Base-by-base conservation (phyloP, 2,113 vertebrate genomes). In the Saguinus midas region DNA sequence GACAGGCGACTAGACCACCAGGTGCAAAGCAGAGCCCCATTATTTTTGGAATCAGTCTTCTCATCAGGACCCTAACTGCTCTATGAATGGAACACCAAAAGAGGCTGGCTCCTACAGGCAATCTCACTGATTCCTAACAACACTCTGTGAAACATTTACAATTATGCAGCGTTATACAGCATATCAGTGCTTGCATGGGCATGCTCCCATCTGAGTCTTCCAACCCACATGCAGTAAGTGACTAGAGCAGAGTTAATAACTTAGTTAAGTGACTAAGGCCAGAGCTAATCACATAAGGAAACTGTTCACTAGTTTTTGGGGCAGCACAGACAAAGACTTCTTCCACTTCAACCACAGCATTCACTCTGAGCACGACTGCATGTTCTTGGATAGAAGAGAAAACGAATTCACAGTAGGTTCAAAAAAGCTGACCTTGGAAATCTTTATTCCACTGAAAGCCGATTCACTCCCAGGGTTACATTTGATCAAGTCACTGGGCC, bases 381-480 rank as follows among this genome's bases (percentile, higher is more conserved):
- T 35, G 40, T 66, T 87, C 72, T 50, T 25, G 32, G 57, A 3
- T 6, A 75, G 45, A 75, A 50, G 10, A 16, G 64, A 83, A 35
- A 57, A 79, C 14, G 27, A 48, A 45, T 79, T 55, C 25, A 0
- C 45, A 25, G 81, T 40, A 58, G 16, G 32, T 35, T 40, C 73
- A 79, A n/a, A 70, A 35, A 96, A 45, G 13, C 48, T 68, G 79
- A 72, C 57, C 81, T 68, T 70, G 14, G 55, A 58, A 52, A 88
- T 80, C n/a, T 90, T 58, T n/a, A 79, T 88, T 82, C 40, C 8
- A 16, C 70, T 29, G n/a, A 91, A 50, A 57, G 52, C 25, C 16
- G 40, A 72, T 92, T 97, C 57, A 32, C 4, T 78, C 12, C n/a
- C 20, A 13, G 91, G 1, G 7, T 12, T 35, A 8, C 12, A 25